Base-by-base conservation (phyloP, 2,888 invertebrate species). In the Oscheius onirici region DNA sequence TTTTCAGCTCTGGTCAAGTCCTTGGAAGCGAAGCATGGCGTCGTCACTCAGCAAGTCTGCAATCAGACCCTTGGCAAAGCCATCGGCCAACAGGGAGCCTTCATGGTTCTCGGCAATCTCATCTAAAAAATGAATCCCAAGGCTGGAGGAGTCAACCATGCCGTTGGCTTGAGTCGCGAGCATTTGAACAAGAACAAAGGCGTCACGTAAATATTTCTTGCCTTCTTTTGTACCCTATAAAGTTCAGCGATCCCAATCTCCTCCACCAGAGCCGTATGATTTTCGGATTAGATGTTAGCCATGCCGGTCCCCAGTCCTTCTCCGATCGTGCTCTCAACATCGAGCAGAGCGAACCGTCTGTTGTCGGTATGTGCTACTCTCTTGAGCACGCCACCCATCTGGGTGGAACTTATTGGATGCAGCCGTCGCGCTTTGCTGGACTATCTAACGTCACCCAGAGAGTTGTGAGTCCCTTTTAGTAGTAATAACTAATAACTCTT, bases 261-360 rank as follows among this genome's bases (percentile, higher is more conserved):
- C 28, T 73, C 52, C 46, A 40, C 46, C 57, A 57, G 40, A 67
- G 44, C 13, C 67, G 75, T 2, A 79, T 80, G 79, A 74, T 76
- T 54, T 43, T 81, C 43, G 81, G 81, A 0, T 43, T 81, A 11
- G 79, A 77, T 43, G 60, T 81, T 24, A 71, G 71, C 1, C 81
- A 81, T 26, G 77, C 81, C 3, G 72, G 72, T 3, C 67, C 79
- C 3, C 74, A 73, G 63, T 71, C 70, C 2, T 69, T 72, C 58
- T 73, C 68, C 41, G 81, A 81, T 11, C 69, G 77, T 1, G 17
- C 43, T 6, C 41, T 70, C 1, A 71, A 69, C 8, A 46, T 72
- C 10, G 54, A 63, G 2, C 60, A 43, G 10, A 70, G 43, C 11
- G 74, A 77, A 55, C 81, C 81, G 0, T 76, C 75, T 22, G 63